Percentiles rank a stretch among this genome's conserved stretches.
These are phyloP conservation scores for Coccyzus lansbergi DNA, from an alignment of 2,797 vertebrate genomes.

Conservation along the genomic window DNA sequence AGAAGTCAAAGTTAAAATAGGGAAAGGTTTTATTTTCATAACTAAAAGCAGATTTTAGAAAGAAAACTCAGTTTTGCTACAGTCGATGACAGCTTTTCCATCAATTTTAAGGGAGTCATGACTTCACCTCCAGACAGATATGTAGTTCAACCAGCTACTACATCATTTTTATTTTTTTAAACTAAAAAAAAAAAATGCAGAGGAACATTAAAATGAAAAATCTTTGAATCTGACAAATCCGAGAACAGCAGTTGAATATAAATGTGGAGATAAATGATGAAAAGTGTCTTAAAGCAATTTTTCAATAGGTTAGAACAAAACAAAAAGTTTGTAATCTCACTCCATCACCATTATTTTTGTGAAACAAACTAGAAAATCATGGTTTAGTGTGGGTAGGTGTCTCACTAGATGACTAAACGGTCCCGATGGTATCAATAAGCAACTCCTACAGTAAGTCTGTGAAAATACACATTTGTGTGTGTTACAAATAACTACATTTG, in stretches of 20 bases:
- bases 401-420: background rate
- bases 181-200: background rate
- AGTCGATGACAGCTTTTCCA: background rate
- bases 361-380: background rate
- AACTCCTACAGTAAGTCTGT: background rate
- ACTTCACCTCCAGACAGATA: background rate
- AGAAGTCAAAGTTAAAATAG: background rate
- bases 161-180: background rate
- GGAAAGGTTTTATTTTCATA: background rate
- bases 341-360: background rate
- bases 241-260: background rate
- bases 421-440: background rate
- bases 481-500: background rate
- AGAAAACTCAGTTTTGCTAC: background rate
- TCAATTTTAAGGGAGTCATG: background rate
- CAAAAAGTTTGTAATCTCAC: background rate
- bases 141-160: background rate
- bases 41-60: conserved; percentile 11
- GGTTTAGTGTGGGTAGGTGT: background rate
- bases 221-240: conserved; percentile 2
- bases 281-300: background rate
- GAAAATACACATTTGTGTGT: background rate
- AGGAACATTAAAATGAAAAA: conserved; percentile 6
- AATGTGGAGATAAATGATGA: conserved; percentile 1
- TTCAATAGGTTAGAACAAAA: background rate